phyloP scores from a whole-genome alignment of 1,140 invertebrate species.

The Drosophila asahinai region DNA sequence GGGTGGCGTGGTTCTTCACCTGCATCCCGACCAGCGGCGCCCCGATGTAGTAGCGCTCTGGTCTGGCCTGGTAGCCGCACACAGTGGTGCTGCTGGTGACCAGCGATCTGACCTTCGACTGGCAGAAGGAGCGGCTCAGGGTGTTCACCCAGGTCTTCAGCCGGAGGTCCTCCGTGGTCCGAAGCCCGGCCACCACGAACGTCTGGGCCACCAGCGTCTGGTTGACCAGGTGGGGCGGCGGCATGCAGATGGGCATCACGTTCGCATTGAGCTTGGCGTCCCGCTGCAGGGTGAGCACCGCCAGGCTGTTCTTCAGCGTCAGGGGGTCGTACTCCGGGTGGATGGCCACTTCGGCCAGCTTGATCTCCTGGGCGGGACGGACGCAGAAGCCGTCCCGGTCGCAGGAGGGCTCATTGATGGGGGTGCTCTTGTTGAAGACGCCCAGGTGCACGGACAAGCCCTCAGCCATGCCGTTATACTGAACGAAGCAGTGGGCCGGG shows the following conservation, averaged over 20 bases:
- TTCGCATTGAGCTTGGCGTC: conserved; percentile 52
- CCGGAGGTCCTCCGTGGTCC: conserved; percentile 15
- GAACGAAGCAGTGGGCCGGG: conserved; percentile 67
- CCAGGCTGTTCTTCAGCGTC: conserved; percentile 58
- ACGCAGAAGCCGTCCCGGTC: conserved; percentile 56
- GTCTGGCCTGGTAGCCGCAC: conserved; percentile 46
- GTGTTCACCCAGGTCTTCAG: conserved; percentile 63
- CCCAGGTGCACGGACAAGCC: conserved; percentile 66
- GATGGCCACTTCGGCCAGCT: conserved; percentile 55
- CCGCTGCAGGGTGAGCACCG: conserved; percentile 56
- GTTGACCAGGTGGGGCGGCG: conserved; percentile 36
- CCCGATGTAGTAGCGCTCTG: conserved; percentile 37
- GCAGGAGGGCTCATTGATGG: conserved; percentile 26
- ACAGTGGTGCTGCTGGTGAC: conserved; percentile 49
- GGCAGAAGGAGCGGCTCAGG: conserved; percentile 46
- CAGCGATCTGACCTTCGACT: conserved; percentile 26
- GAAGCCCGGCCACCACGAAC: conserved; percentile 56
- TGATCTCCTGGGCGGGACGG: conserved; percentile 66
- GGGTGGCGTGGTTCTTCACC: conserved; percentile 31
- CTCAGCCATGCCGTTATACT: conserved; percentile 46
- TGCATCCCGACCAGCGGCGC: conserved; percentile 65
- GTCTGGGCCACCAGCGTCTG: conserved; percentile 53
- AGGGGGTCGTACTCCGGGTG: conserved; percentile 68
- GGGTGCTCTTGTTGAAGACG: conserved; percentile 59
- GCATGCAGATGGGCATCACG: conserved; percentile 70